phyloP scores from a whole-genome alignment of 2,113 vertebrate genomes.

The Rhea americana region DNA sequence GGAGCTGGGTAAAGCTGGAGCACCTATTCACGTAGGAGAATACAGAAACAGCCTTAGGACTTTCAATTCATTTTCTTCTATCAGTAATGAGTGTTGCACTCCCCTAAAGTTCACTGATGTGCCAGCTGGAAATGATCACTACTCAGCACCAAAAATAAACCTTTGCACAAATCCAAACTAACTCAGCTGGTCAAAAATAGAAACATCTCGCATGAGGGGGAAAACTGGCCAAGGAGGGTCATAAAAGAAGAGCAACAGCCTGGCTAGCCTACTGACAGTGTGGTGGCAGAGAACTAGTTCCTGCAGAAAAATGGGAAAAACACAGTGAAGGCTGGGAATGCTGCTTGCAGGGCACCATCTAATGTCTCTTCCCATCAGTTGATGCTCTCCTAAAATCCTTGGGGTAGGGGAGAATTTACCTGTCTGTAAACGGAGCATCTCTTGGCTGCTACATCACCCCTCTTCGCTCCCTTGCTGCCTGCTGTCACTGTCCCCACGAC shows the following conservation, averaged over 20 bases:
- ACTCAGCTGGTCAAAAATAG: background rate
- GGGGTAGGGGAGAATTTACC: background rate
- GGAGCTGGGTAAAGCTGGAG: background rate
- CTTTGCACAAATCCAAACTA: background rate
- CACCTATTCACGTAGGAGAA: background rate
- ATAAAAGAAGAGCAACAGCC: background rate
- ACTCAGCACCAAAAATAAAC: background rate
- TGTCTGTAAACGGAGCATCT: background rate
- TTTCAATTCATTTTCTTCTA: background rate
- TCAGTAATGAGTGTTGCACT: background rate
- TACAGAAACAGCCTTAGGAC: background rate
- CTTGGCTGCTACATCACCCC: too few species aligned
- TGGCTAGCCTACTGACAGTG: too few species aligned
- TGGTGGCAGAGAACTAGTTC: background rate
- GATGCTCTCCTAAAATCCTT: background rate
- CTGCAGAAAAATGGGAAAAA: background rate
- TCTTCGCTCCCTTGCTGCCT: too few species aligned
- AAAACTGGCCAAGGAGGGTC: background rate
- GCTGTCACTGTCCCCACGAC: too few species aligned
- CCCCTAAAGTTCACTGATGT: background rate
- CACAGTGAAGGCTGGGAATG: background rate
- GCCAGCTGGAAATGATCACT: background rate
- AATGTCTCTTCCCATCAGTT: background rate
- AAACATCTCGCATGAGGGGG: accelerated
- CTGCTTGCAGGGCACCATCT: background rate